Conservation (phyloP, 2,888 invertebrate genomes). For the Tricholauxania praeusta region DNA sequence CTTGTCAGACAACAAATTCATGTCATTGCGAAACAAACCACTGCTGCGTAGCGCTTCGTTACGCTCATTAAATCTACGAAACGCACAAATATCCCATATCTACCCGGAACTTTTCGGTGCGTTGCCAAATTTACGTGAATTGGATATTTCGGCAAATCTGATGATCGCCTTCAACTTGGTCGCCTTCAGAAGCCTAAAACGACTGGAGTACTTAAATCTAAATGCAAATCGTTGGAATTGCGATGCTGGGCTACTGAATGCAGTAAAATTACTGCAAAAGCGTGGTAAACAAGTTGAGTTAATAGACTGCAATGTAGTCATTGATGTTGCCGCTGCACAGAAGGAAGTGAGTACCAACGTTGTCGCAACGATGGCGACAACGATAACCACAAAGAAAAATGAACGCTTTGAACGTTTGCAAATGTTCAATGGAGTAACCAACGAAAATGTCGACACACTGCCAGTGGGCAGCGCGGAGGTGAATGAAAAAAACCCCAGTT, state of each 20-base stretch:
- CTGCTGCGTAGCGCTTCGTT: conserved; percentile 71
- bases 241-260: conserved; percentile 63
- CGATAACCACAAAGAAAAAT: conserved; percentile 37
- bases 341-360: not conserved
- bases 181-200: conserved; percentile 69
- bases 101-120: conserved; percentile 70
- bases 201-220: conserved; percentile 70
- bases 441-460: too few species aligned
- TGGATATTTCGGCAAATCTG: conserved; percentile 75
- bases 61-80: conserved; percentile 72
- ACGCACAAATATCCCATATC: conserved; percentile 72
- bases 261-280: conserved; percentile 53
- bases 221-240: conserved; percentile 73
- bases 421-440: conserved; percentile 38
- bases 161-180: conserved; percentile 70
- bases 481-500: too few species aligned
- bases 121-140: conserved; percentile 71
- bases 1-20: conserved; percentile 75
- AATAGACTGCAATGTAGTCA: conserved; percentile 52
- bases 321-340: not conserved
- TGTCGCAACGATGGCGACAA: not conserved
- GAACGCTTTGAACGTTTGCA: conserved; percentile 57
- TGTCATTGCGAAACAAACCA: conserved; percentile 71
- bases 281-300: conserved; percentile 53
- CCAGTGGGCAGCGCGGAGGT: too few species aligned